Base-by-base conservation (phyloP, 2,113 vertebrate genomes). In the Sorex araneus region DNA sequence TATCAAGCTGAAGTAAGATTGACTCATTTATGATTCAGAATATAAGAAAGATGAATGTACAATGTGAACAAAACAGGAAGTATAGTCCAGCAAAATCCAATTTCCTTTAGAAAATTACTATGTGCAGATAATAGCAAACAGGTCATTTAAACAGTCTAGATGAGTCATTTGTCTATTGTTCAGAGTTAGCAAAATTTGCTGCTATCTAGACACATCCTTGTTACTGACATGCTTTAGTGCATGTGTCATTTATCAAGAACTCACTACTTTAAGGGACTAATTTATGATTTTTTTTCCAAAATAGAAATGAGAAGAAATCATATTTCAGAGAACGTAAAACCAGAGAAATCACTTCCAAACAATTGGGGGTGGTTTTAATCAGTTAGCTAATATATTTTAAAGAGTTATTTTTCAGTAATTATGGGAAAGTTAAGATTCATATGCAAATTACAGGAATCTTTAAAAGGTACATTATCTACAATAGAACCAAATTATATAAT, bases 81-180 rank as follows among this genome's bases (percentile, higher is more conserved):
- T 86, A 90, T 25, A 88, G 67, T 47, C 89, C 83, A 76, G 86
- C 47, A 83, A 94, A 95, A 96, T 92, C 86, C 95, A 96, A 94
- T 96, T 96, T 96, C 93, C 86, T 93, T 45, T 83, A 73, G 94
- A 83, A 92, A 96, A 94, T 94, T 93, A 90, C 91, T 94, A 8
- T 93, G 94, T 76, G 71, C 71, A 96, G 94, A 96, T 93, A 96
- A 92, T 83, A 93, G 86, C 75, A 96, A 96, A 96, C 84, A 94
- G 84, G 87, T 93, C 73, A 76, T 89, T 95, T 95, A 94, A 94
- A 90, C 74, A 80, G 78, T 78, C 50, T 64, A 78, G 85, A 92
- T 94, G 86, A 93, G 66, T 85, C 91, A 89, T 79, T 93, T 93
- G 88, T 88, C 83, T 75, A 83, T 96, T 95, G 91, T 94, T 94